Conservation (phyloP, 2,797 vertebrate species). For the Typhlichthys eigenmanni region DNA sequence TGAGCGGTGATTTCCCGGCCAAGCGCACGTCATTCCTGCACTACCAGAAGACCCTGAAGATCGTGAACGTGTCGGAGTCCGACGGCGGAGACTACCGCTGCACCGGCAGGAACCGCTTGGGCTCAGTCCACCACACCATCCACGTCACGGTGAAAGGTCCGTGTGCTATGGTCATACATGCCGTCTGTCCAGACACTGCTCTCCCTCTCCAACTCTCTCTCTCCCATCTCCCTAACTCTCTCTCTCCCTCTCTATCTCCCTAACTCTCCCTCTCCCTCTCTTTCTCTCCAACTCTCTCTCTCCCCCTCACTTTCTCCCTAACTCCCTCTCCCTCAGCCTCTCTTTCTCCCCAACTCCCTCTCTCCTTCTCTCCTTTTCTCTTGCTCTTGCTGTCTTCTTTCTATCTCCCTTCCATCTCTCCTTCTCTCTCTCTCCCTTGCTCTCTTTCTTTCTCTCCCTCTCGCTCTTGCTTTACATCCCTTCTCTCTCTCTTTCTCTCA, state of each 20-base stretch:
- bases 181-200: not conserved
- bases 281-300: not conserved
- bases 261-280: not conserved
- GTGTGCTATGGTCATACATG: slow-evolving; percentile 16
- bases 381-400: not conserved
- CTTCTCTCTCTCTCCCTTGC: not conserved
- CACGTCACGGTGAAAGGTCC: slow-evolving; percentile 91
- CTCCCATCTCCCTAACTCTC: not conserved
- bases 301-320: not conserved
- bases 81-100: slow-evolving; percentile 94
- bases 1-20: slow-evolving; percentile 84
- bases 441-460: slow-evolving; percentile 6
- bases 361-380: not conserved
- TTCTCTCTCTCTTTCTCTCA: slow-evolving; percentile 6
- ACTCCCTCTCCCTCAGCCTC: not conserved
- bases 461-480: slow-evolving; percentile 5
- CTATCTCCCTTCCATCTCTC: not conserved
- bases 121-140: slow-evolving; percentile 84
- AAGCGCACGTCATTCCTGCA: slow-evolving; percentile 83
- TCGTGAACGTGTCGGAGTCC: slow-evolving; percentile 86
- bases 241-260: slow-evolving; percentile 15
- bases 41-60: slow-evolving; percentile 90
- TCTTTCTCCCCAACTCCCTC: too few species aligned
- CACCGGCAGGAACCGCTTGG: slow-evolving; percentile 83
- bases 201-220: not conserved